These are phyloP conservation scores for Hemiscyllium ocellatum DNA, from an alignment of 2,113 vertebrate genomes.

Conservation along the genomic window DNA sequence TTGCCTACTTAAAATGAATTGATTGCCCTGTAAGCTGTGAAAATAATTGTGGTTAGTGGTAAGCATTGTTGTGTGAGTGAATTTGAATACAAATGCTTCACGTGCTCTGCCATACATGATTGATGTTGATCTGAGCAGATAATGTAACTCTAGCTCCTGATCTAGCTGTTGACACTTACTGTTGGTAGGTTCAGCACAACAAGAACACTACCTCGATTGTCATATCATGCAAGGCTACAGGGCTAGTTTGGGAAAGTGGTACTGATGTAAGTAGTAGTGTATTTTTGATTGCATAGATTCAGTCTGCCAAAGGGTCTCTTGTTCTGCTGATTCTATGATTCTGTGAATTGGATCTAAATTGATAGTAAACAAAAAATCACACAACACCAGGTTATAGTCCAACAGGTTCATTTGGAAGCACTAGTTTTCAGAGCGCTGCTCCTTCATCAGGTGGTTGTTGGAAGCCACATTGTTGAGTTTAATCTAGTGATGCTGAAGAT, in stretches of 20 bases:
- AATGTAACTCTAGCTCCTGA: background rate
- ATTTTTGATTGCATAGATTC: no score
- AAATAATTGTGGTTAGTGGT: background rate
- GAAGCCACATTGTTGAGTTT: background rate
- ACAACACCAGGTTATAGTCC: no score
- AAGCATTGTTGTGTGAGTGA: background rate
- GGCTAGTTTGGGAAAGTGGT: no score
- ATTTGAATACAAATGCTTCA: background rate
- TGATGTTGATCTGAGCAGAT: background rate
- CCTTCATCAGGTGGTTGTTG: no score
- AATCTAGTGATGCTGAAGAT: background rate
- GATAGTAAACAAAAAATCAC: no score
- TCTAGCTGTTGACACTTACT: background rate
- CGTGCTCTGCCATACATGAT: no score
- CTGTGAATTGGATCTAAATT: background rate
- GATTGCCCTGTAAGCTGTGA: background rate
- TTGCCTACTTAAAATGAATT: background rate
- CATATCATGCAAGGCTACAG: no score
- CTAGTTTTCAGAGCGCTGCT: no score
- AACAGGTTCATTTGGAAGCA: no score
- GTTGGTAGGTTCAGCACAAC: background rate
- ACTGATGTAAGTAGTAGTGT: no score
- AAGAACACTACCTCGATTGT: background rate
- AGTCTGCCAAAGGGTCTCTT: no score
- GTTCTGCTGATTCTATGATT: no score